Evolutionary conservation across 1,140 invertebrate genomes (phyloP), one percentile per base, ranked within the genome.

Genomic region (Drosophila teissieri): DNA sequence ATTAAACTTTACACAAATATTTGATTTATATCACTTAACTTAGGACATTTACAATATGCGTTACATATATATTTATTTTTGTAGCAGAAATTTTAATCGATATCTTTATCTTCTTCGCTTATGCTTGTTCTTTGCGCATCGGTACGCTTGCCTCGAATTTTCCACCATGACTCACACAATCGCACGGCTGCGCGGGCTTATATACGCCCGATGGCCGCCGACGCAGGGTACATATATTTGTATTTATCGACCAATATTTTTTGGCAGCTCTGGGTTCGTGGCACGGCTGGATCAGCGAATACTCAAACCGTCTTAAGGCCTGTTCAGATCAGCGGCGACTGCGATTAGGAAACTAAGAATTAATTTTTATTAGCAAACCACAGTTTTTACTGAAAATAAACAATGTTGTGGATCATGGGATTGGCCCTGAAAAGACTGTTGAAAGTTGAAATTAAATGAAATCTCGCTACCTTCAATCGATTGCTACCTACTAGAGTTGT

Each of bases 31-130:
- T 89, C 84, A 89, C 84, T 89, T 80, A 89, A 89, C 78, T 88
- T 86, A 86, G 73, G 58, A 86, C 83, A 86, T 86, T 86, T 86
- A 86, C 83, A 86, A 86, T 86, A 90, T 89, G 88, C 80, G 89
- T 89, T 90, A 89, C 77, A 89, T 84, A 80, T 88, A 86, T 86
- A 51, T 52, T 79, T 89, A 70, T 89, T 84, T 84, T 81, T 89
- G 40, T 78, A 78, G 84, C 84, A 89, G 84, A 89, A 89, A 89
- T 80, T 89, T 89, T 80, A 84, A 89, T 89, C 84, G 79, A 89
- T 89, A 79, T 72, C 86, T 86, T 64, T 85, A 76, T 82, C 78
- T 88, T 67, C 83, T 72, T 89, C 73, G 62, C 78, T 81, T 81
- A 63, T 65, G 51, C 60, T 68, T 48, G 60, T 77, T 80, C 64